These are phyloP conservation scores for Cirrhinus mrigala DNA, from an alignment of 2,797 vertebrate species.

Conservation along the genomic window DNA sequence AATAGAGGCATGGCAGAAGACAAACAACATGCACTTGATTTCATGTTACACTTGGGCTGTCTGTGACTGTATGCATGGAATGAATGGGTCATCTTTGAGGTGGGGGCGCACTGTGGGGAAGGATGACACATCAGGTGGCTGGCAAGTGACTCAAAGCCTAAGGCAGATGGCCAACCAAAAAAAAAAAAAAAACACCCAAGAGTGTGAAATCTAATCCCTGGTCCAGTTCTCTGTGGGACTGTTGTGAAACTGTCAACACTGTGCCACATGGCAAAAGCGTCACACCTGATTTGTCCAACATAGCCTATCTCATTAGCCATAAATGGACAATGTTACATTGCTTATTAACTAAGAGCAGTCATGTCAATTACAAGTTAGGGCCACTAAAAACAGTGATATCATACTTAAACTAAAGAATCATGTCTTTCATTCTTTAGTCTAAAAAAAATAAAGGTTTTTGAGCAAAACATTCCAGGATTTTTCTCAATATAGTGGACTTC, in stretches of 20 bases:
- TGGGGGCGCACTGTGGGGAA: constrained; percentile 5
- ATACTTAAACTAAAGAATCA: not conserved
- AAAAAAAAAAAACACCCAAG: constrained; percentile 34
- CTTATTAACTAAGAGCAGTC: not conserved
- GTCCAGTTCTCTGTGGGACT: constrained; percentile 54
- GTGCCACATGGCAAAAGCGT: constrained; percentile 38
- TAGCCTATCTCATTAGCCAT: not conserved
- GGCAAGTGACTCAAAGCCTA: constrained; percentile 52
- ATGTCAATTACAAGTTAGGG: not conserved
- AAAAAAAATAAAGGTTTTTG: too few species aligned
- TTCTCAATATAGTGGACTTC: too few species aligned
- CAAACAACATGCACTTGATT: not conserved
- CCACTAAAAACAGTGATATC: not conserved
- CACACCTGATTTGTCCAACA: constrained; percentile 44
- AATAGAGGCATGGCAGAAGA: not conserved
- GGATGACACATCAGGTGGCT: constrained; percentile 56
- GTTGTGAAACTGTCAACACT: constrained; percentile 45
- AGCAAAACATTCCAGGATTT: too few species aligned
- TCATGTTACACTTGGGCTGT: not conserved
- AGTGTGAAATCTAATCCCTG: constrained; percentile 54
- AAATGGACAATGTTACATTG: not conserved
- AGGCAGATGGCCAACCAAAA: constrained; percentile 63
- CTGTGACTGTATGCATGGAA: constrained; percentile 6
- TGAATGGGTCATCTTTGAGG: constrained; percentile 22
- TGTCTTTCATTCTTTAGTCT: too few species aligned